These are phyloP conservation scores for Magallana nippona DNA, from an alignment of 2,888 invertebrate genomes.

Conservation along the genomic window DNA sequence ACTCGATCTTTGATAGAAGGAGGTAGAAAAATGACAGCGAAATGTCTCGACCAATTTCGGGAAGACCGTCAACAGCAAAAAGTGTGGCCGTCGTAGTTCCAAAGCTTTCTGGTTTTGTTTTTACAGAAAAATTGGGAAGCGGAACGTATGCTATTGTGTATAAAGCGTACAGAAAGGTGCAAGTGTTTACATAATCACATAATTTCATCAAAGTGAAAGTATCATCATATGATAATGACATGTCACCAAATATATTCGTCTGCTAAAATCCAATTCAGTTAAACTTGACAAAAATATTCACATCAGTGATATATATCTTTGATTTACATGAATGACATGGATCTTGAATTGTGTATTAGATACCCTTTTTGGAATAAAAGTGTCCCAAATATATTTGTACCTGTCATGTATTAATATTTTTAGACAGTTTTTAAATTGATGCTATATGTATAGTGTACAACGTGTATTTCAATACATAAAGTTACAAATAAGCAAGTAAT, in stretches of 20 bases:
- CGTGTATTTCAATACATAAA: too few species aligned
- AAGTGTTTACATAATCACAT: not conserved
- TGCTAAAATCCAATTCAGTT: not conserved
- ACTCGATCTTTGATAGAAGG: not conserved
- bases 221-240: constrained; percentile 26
- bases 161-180: constrained; percentile 87
- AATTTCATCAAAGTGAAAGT: not conserved
- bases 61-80: constrained; percentile 43
- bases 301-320: too few species aligned
- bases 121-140: constrained; percentile 84
- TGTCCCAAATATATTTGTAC: not conserved
- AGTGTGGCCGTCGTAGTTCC: constrained; percentile 55
- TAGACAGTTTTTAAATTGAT: too few species aligned
- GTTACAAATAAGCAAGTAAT: too few species aligned
- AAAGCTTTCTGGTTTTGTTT: constrained; percentile 72
- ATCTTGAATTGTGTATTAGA: too few species aligned
- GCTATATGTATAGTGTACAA: too few species aligned
- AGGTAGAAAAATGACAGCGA: constrained; percentile 37
- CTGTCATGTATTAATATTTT: too few species aligned
- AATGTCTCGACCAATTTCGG: constrained; percentile 52
- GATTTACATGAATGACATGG: too few species aligned
- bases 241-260: constrained; percentile 10
- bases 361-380: not conserved
- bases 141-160: constrained; percentile 93
- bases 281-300: too few species aligned